Conservation (phyloP, 1,140 invertebrate genomes). For the Berghia stephanieae region DNA sequence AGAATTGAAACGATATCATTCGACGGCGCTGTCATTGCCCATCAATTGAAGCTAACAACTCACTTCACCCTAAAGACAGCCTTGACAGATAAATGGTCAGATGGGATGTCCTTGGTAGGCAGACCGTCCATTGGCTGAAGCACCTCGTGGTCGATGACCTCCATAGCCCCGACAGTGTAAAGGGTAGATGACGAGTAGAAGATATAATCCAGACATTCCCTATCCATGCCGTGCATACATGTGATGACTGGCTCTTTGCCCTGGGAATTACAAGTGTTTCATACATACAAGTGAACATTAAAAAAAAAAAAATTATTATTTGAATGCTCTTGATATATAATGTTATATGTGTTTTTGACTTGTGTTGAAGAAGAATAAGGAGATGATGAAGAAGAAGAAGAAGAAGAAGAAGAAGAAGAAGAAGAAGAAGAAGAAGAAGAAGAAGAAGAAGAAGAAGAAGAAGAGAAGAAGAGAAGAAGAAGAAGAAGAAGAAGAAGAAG, state of each 20-base stretch:
- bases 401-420: too few species aligned
- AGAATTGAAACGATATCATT: too few species aligned
- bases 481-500: too few species aligned
- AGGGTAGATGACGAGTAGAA: constrained; percentile 46
- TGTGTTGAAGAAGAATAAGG: too few species aligned
- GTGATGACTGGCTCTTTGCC: constrained; percentile 46
- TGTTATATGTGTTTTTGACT: too few species aligned
- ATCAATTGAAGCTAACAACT: too few species aligned
- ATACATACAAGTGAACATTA: not conserved
- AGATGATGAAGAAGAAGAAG: too few species aligned
- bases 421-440: too few species aligned
- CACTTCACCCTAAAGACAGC: constrained; percentile 34
- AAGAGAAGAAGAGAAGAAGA: not conserved
- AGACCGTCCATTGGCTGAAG: constrained; percentile 42
- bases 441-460: not conserved
- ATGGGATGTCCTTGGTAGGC: constrained; percentile 48
- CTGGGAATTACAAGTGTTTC: constrained; percentile 29
- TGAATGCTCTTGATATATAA: too few species aligned
- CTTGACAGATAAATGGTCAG: constrained; percentile 55
- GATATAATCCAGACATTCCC: constrained; percentile 46
- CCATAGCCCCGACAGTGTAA: constrained; percentile 42
- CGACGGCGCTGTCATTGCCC: too few species aligned
- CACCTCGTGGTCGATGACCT: constrained; percentile 34
- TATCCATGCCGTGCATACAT: constrained; percentile 37
- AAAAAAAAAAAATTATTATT: too few species aligned